These are phyloP conservation scores for Heliangelus exortis DNA, from an alignment of 2,797 vertebrate genomes.

Conservation along the genomic window DNA sequence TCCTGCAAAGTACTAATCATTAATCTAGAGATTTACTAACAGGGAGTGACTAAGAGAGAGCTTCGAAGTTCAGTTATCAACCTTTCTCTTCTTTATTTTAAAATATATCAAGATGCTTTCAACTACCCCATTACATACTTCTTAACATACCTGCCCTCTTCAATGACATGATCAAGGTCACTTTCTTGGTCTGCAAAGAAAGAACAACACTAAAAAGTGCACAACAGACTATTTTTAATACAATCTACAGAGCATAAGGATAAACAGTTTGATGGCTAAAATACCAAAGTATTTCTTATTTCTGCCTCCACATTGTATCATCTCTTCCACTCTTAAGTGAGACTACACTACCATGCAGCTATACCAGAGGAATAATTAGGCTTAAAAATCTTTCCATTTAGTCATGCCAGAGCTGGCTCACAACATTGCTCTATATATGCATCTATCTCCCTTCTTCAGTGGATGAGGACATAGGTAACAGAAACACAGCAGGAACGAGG, in stretches of 20 bases:
- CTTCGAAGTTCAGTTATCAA: not conserved
- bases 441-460: not conserved
- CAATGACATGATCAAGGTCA: not conserved
- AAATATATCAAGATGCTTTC: not conserved
- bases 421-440: not conserved
- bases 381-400: not conserved
- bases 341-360: not conserved
- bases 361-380: not conserved
- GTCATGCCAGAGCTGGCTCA: not conserved
- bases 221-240: not conserved
- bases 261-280: not conserved
- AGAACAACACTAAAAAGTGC: accelerated
- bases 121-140: conserved; percentile 50
- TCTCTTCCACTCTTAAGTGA: not conserved
- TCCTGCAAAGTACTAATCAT: not conserved
- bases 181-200: not conserved
- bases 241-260: not conserved
- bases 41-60: not conserved
- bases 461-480: accelerated
- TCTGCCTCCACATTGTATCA: not conserved
- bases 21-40: not conserved
- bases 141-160: not conserved
- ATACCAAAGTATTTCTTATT: not conserved
- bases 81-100: not conserved
- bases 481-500: not conserved